Evolutionary conservation across 2,797 vertebrate species (phyloP).

Genomic region (Cephalopachus bancanus): DNA sequence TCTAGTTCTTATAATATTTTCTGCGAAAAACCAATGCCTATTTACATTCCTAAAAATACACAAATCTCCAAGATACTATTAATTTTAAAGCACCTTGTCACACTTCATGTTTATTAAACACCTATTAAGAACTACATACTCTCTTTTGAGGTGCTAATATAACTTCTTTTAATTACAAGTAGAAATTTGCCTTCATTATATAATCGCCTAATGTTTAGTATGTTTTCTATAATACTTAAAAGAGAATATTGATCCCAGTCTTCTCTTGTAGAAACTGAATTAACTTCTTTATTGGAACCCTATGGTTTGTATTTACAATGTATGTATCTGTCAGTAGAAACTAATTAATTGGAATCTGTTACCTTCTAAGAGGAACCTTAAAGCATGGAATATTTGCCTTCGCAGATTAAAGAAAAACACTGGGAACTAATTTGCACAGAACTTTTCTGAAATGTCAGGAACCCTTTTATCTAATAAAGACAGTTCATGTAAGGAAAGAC

Average conservation of each 20-base stretch:
- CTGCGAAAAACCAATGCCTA: not conserved
- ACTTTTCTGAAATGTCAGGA: slow-evolving; percentile 80
- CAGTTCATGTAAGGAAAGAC: slow-evolving; percentile 71
- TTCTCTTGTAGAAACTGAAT: slow-evolving; percentile 58
- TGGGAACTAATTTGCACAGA: slow-evolving; percentile 64
- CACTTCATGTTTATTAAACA: slow-evolving; percentile 62
- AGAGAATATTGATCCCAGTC: slow-evolving; percentile 72
- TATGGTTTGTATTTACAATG: slow-evolving; percentile 72
- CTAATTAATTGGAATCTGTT: slow-evolving; percentile 78
- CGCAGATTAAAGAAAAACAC: slow-evolving; percentile 79
- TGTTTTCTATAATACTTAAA: slow-evolving; percentile 74
- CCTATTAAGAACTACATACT: slow-evolving; percentile 18
- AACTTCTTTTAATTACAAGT: slow-evolving; percentile 67
- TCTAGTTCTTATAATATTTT: slow-evolving; percentile 17
- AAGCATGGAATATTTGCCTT: slow-evolving; percentile 44
- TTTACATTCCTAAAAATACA: slow-evolving; percentile 14
- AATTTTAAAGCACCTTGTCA: slow-evolving; percentile 24
- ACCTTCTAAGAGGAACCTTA: slow-evolving; percentile 73
- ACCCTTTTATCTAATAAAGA: slow-evolving; percentile 81
- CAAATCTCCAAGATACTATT: not conserved
- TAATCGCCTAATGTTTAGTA: slow-evolving; percentile 63
- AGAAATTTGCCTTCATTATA: slow-evolving; percentile 70
- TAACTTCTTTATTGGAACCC: slow-evolving; percentile 57
- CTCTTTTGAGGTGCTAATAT: slow-evolving; percentile 52
- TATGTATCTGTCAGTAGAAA: slow-evolving; percentile 57